A percentile compares a stretch with the other conserved stretches of the same genome.
These are phyloP conservation scores for Oreocharis arfaki DNA, from an alignment of 2,113 vertebrate species.

Conservation along the genomic window DNA sequence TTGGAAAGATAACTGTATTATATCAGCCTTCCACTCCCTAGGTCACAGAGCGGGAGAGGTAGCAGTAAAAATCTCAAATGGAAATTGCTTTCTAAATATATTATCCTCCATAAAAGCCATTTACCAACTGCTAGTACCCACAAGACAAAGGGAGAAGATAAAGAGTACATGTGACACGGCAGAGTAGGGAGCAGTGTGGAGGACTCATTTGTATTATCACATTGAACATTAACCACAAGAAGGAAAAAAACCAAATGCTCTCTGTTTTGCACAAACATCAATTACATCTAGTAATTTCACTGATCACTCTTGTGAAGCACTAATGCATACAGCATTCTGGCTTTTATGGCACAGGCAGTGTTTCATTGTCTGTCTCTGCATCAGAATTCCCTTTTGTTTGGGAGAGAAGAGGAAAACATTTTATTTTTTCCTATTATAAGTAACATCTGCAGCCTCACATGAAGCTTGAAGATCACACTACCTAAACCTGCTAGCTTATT, in stretches of 20 bases:
- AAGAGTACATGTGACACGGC: conserved; percentile 30
- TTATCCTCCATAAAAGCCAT: conserved; percentile 66
- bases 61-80: conserved; percentile 62
- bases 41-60: conserved; percentile 41
- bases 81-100: conserved; percentile 70
- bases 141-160: conserved; percentile 57
- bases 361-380: conserved; percentile 1
- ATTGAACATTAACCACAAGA: conserved; percentile 72
- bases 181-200: neutral
- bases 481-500: neutral
- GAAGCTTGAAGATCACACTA: neutral
- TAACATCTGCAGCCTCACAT: neutral
- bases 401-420: neutral
- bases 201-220: conserved; percentile 66
- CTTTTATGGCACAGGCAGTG: conserved; percentile 17
- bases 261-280: conserved; percentile 69
- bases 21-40: conserved; percentile 56
- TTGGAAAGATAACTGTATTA: conserved; percentile 65
- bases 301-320: conserved; percentile 50
- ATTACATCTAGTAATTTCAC: conserved; percentile 66
- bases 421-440: neutral
- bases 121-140: conserved; percentile 65
- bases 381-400: neutral
- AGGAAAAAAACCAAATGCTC: conserved; percentile 68
- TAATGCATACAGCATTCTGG: neutral